Conservation (phyloP, 2,113 vertebrate species). For the Cinclus mexicanus region DNA sequence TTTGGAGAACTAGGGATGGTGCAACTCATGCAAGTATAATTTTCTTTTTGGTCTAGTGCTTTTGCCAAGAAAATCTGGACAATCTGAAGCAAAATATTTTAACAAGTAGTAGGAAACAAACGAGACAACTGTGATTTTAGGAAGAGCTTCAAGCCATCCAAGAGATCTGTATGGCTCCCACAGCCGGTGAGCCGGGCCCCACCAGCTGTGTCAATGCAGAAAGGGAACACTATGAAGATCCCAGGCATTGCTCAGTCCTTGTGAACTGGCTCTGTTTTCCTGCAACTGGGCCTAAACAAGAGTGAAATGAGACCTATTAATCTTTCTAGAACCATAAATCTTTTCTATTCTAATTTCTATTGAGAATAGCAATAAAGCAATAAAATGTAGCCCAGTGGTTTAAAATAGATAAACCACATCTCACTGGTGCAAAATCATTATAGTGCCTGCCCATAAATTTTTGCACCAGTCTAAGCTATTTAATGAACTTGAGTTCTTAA, state of each 20-base stretch:
- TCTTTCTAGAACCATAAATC: neutral
- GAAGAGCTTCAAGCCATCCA: neutral
- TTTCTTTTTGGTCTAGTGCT: neutral
- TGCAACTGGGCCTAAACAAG: neutral
- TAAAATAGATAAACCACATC: slow-evolving; percentile 22
- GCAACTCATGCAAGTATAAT: neutral
- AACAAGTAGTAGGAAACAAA: neutral
- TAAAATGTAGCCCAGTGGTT: neutral
- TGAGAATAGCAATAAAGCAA: slow-evolving; percentile 24
- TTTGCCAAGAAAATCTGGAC: slow-evolving; percentile 15
- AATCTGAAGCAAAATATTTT: slow-evolving; percentile 6
- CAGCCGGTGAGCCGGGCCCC: neutral
- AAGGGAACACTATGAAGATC: rapidly evolving
- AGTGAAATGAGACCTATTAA: neutral
- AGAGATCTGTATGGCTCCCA: rapidly evolving
- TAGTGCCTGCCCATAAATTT: slow-evolving; percentile 11
- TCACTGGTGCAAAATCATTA: slow-evolving; percentile 34
- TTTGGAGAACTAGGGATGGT: neutral
- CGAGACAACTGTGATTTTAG: neutral
- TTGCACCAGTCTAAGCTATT: slow-evolving; percentile 45
- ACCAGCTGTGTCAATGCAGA: neutral
- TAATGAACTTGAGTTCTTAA: slow-evolving; percentile 42
- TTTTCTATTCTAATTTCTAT: neutral
- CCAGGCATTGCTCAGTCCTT: rapidly evolving
- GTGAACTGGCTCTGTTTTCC: neutral